phyloP scores from a whole-genome alignment of 2,888 invertebrate species.

The Ochropleura plecta region DNA sequence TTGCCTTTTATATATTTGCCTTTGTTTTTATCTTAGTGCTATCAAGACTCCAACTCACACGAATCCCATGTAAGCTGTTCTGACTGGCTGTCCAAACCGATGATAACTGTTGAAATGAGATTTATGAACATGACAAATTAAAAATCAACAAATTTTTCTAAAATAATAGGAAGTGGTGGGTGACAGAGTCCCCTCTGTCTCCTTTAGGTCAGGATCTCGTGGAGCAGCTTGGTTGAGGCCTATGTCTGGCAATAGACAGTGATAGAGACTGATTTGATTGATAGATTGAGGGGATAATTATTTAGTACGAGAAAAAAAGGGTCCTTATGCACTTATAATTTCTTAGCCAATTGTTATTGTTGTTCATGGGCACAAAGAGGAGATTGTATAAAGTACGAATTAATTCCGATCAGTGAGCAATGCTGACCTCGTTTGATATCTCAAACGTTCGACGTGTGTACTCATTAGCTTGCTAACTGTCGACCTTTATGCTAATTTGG shows the following conservation, averaged over 20 bases:
- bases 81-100: neutral
- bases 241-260: neutral
- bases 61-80: neutral
- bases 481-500: conserved; percentile 69
- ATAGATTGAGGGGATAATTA: neutral
- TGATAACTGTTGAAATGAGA: neutral
- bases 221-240: neutral
- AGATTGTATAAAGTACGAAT: conserved; percentile 52
- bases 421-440: conserved; percentile 69
- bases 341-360: conserved; percentile 19
- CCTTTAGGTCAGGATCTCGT: no score
- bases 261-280: neutral
- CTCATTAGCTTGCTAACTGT: conserved; percentile 69
- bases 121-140: neutral
- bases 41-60: neutral
- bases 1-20: neutral
- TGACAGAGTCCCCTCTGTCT: no score
- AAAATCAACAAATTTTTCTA: neutral
- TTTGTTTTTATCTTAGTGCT: neutral
- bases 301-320: neutral
- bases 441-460: conserved; percentile 60
- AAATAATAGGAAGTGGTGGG: neutral
- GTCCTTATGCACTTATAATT: conserved; percentile 10
- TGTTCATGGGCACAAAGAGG: conserved; percentile 34
- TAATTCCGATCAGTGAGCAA: conserved; percentile 62